Base-by-base conservation (phyloP, 2,797 vertebrate genomes). In the Clarias platycephalus region DNA sequence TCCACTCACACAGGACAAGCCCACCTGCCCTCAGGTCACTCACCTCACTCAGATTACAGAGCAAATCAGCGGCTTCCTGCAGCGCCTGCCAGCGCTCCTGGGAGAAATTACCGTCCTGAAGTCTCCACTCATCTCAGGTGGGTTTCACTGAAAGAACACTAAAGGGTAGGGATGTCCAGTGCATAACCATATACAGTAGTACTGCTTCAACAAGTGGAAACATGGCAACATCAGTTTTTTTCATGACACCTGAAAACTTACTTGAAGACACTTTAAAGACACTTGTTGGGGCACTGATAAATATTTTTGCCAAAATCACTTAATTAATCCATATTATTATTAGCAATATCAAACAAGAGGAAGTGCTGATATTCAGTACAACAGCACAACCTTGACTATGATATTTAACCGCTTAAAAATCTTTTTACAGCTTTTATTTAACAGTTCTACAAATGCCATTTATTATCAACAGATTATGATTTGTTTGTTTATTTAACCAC, bases 81-180 rank as follows among this genome's bases (percentile, higher is more conserved):
- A 93, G 93, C 92, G 88, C 86, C 91, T 98, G 12, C 97, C 97
- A 0, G 88, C 93, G 2, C 86, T 96, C 81, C 94, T 88, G 67
- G 96, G 96, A 40, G 88, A 94, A 0, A 80, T 98, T 60, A 90
- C 84, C 1, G 90, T 96, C 66, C 94, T 97, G 75, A 94, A 71
- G 82, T 97, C 97, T 55, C 87, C 94, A 2, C 86, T 96, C 57
- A 96, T 99, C 44, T 95, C 97, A 96, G 97, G 97, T 98, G 40
- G 20, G 22, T 31, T 83, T 82, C 57, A 31, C 72, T 15, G 20
- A 15, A 37, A 9, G 28, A 24, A 16, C 31, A 58, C 74, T 58
- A 2, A 9, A 77, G 57, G 15, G 1, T 31, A n/a, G 5, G 12
- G 5, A 6, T 76, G 15, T 74, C 40, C 44, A 24, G 2, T 44